Evolutionary conservation across 2,888 invertebrate species (phyloP).

Genomic region (Chymomyza caudatula): DNA sequence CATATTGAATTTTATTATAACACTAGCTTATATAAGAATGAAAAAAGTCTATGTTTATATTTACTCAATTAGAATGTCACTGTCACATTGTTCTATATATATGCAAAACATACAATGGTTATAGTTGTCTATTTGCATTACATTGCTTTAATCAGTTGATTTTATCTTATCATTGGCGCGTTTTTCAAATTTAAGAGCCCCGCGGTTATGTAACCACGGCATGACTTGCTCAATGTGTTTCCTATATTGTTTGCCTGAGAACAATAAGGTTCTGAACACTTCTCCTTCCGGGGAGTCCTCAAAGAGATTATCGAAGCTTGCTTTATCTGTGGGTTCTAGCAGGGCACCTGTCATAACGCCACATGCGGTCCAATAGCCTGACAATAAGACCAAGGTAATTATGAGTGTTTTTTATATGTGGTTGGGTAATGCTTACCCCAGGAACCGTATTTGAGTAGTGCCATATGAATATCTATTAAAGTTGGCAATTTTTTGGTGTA

Average conservation of each 20-base stretch:
- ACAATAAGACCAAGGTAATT: background rate
- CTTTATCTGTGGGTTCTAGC: slow-evolving; percentile 29
- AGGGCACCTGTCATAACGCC: slow-evolving; percentile 32
- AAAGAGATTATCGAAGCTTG: slow-evolving; percentile 38
- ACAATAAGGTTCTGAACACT: slow-evolving; percentile 17
- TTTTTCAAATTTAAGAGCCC: slow-evolving; percentile 36
- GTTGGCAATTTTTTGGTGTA: slow-evolving; percentile 60
- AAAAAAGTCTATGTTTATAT: too few relatives aligned
- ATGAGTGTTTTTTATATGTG: too few relatives aligned
- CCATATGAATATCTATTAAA: slow-evolving; percentile 64
- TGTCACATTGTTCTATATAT: too few relatives aligned
- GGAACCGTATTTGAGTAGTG: slow-evolving; percentile 56
- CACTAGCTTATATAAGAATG: too few relatives aligned
- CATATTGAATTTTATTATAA: too few relatives aligned
- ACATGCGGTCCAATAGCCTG: slow-evolving; percentile 27
- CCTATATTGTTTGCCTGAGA: background rate
- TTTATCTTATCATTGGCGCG: slow-evolving; percentile 15
- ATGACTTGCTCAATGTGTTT: slow-evolving; percentile 30
- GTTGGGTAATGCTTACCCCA: slow-evolving; percentile 39
- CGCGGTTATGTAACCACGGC: slow-evolving; percentile 47
- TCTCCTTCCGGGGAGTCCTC: slow-evolving; percentile 26
- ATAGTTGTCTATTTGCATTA: background rate
- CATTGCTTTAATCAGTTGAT: background rate
- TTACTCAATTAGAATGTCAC: too few relatives aligned
- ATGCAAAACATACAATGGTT: too few relatives aligned